These are phyloP conservation scores for Polietes domitor DNA, from an alignment of 2,888 invertebrate genomes.

Conservation along the genomic window DNA sequence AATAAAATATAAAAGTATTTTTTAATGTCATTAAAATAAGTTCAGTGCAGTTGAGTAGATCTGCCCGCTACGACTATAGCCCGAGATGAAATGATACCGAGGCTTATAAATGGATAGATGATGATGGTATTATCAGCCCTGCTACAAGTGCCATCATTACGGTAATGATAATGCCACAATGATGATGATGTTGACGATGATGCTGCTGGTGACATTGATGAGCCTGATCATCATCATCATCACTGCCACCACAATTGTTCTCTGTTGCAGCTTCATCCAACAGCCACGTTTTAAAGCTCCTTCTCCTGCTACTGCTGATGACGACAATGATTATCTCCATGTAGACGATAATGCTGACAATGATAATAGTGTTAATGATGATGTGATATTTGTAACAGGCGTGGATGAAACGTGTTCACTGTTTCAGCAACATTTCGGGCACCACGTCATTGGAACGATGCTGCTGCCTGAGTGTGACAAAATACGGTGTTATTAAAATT, in stretches of 20 bases:
- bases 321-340: conserved; percentile 29
- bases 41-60: neutral
- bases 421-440: neutral
- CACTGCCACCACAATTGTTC: neutral
- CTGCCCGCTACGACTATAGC: neutral
- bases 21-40: conserved; percentile 12
- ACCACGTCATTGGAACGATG: neutral
- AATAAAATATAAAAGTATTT: conserved; percentile 40
- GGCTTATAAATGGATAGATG: neutral
- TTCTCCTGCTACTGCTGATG: neutral
- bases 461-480: conserved; percentile 42
- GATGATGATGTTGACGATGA: neutral
- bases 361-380: conserved; percentile 62
- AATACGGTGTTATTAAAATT: conserved; percentile 59
- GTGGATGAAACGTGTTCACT: conserved; percentile 34
- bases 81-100: neutral
- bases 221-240: neutral
- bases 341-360: conserved; percentile 51
- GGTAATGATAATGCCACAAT: neutral
- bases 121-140: neutral
- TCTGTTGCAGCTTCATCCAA: neutral
- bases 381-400: conserved; percentile 40
- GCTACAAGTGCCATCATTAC: neutral
- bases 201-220: neutral
- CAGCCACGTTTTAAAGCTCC: no score